Evolutionary conservation across 2,797 vertebrate genomes (phyloP).

Genomic region (Leptodactylus fallax): DNA sequence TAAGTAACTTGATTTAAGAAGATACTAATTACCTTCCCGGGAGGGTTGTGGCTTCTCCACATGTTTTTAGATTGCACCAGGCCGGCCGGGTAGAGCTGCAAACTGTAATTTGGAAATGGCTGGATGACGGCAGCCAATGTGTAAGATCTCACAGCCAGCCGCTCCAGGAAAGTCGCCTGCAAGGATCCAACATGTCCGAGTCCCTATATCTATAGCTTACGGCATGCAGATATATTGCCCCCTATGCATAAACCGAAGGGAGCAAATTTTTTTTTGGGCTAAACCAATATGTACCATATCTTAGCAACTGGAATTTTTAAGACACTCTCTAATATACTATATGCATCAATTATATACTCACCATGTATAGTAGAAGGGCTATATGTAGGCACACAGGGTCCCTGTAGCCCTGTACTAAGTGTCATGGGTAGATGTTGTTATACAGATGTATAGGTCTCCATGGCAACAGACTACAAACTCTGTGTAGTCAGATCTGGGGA

Average conservation of each 20-base stretch:
- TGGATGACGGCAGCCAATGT: background rate
- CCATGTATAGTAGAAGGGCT: too few relatives aligned
- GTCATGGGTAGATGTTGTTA: too few relatives aligned
- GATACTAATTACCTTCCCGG: slow-evolving; percentile 38
- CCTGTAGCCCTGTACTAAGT: too few relatives aligned
- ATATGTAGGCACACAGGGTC: too few relatives aligned
- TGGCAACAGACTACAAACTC: background rate
- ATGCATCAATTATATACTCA: background rate
- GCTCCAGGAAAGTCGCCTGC: background rate
- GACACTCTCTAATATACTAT: too few relatives aligned
- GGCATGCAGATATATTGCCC: background rate
- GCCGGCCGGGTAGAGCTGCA: background rate
- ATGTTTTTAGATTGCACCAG: background rate
- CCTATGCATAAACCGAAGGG: background rate
- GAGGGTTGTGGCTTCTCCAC: slow-evolving; percentile 11
- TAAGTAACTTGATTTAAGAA: slow-evolving; percentile 18
- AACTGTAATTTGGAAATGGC: background rate
- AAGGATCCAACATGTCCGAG: background rate
- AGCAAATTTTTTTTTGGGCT: background rate
- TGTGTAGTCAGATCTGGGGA: background rate
- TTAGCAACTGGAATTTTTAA: too few relatives aligned
- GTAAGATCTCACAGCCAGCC: background rate
- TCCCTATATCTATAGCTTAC: background rate
- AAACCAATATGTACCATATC: background rate
- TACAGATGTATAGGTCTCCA: background rate